Percentiles rank a stretch among this genome's conserved stretches.
Evolutionary conservation across 2,888 invertebrate species (phyloP).

Genomic region (Athrips mouffetella): DNA sequence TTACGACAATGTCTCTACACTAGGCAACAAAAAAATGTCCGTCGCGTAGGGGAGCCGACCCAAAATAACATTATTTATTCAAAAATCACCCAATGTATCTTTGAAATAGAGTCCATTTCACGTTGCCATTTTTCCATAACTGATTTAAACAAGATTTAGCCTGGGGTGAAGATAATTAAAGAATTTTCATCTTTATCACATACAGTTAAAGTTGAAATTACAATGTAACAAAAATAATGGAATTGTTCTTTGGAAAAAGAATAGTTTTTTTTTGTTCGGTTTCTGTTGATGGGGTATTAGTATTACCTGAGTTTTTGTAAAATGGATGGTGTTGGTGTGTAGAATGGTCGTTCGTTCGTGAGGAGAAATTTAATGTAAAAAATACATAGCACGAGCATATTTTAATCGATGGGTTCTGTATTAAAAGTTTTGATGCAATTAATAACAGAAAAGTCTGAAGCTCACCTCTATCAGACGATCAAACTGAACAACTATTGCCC

Average conservation of each 20-base stretch:
- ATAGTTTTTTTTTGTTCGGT: slow-evolving; percentile 7
- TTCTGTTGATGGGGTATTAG: slow-evolving; percentile 4
- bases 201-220: neutral
- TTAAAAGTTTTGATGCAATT: neutral
- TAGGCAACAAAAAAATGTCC: slow-evolving; percentile 56
- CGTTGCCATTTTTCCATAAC: neutral
- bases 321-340: slow-evolving; percentile 1
- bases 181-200: neutral
- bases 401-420: neutral
- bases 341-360: slow-evolving; percentile 2
- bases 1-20: slow-evolving; percentile 29
- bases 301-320: slow-evolving; percentile 4
- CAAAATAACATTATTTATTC: slow-evolving; percentile 9
- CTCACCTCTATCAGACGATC: too few species aligned
- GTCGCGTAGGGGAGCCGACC: slow-evolving; percentile 32
- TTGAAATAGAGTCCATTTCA: slow-evolving; percentile 12
- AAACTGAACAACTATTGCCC: too few species aligned
- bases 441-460: too few species aligned
- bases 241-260: slow-evolving; percentile 1
- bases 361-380: slow-evolving; percentile 5
- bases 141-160: slow-evolving; percentile 3
- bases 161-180: neutral
- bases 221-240: neutral
- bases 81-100: slow-evolving; percentile 13
- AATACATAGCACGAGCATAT: neutral